phyloP scores from a whole-genome alignment of 2,113 vertebrate genomes.

The Charina bottae region DNA sequence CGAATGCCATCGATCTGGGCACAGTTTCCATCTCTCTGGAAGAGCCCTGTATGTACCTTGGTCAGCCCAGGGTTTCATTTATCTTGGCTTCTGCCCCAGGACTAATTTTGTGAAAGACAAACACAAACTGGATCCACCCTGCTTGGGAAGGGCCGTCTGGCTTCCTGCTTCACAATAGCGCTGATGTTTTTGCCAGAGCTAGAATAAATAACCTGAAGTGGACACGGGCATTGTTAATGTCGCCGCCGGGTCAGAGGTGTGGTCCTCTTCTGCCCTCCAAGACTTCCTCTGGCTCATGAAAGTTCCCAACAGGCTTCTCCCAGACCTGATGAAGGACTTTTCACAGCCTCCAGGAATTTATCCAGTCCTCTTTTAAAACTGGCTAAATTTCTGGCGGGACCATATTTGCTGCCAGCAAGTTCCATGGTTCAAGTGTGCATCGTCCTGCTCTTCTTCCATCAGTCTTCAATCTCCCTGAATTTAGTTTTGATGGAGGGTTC shows the following conservation, averaged over 20 bases:
- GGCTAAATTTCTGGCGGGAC: too few relatives aligned
- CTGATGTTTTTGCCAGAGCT: neutral
- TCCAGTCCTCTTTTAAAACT: too few relatives aligned
- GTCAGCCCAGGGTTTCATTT: neutral
- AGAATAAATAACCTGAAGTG: neutral
- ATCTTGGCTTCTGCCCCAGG: neutral
- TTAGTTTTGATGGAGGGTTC: too few relatives aligned
- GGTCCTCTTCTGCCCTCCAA: too few relatives aligned
- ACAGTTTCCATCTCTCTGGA: rapidly evolving
- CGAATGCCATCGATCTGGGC: neutral
- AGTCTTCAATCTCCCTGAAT: too few relatives aligned
- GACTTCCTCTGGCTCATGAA: neutral
- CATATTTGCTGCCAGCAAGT: too few relatives aligned
- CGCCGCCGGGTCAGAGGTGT: neutral
- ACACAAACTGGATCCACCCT: neutral
- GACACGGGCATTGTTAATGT: neutral
- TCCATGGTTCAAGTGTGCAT: too few relatives aligned
- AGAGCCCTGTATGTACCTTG: neutral
- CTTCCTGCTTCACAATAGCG: slow-evolving; percentile 35
- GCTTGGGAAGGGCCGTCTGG: neutral
- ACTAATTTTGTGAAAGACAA: neutral
- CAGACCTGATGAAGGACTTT: neutral
- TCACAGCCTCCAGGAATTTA: neutral
- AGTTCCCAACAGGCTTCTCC: neutral
- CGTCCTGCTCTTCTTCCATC: too few relatives aligned